Evolutionary conservation across 2,888 invertebrate genomes (phyloP).

Genomic region (Caenorhabditis sp.): DNA sequence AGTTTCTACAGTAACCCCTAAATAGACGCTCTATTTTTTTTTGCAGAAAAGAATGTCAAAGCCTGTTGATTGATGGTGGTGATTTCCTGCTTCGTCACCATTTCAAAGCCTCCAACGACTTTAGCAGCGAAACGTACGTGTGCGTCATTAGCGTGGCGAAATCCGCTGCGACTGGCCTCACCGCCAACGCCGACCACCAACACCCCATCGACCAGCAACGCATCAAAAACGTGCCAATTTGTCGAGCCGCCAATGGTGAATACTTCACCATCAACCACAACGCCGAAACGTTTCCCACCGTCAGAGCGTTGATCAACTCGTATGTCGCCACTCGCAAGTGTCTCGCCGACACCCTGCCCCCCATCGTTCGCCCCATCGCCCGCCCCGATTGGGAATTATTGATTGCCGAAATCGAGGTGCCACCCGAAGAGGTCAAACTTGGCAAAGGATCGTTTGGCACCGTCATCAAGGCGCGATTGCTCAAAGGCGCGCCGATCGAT

Average conservation of each 20-base stretch:
- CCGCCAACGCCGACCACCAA: background rate
- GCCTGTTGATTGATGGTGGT: background rate
- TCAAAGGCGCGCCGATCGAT: constrained; percentile 2
- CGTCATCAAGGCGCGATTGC: constrained; percentile 18
- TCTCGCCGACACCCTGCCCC: background rate
- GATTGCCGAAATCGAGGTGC: background rate
- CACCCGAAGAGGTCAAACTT: background rate
- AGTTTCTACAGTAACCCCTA: too few species aligned
- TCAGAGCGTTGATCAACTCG: background rate
- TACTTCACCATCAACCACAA: background rate
- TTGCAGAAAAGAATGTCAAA: constrained; percentile 6
- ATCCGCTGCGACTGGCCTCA: background rate
- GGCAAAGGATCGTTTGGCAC: constrained; percentile 22
- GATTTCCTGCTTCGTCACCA: constrained; percentile 4
- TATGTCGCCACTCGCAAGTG: background rate
- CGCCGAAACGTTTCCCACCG: background rate
- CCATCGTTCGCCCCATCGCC: background rate
- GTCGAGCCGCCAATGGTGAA: background rate
- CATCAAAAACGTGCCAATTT: too few species aligned
- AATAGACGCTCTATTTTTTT: too few species aligned
- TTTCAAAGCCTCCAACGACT: background rate
- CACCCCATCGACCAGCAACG: background rate
- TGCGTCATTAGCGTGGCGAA: background rate
- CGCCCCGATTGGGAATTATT: background rate
- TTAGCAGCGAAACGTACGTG: background rate